phyloP scores from a whole-genome alignment of 2,888 invertebrate genomes.

The Salticus scenicus region DNA sequence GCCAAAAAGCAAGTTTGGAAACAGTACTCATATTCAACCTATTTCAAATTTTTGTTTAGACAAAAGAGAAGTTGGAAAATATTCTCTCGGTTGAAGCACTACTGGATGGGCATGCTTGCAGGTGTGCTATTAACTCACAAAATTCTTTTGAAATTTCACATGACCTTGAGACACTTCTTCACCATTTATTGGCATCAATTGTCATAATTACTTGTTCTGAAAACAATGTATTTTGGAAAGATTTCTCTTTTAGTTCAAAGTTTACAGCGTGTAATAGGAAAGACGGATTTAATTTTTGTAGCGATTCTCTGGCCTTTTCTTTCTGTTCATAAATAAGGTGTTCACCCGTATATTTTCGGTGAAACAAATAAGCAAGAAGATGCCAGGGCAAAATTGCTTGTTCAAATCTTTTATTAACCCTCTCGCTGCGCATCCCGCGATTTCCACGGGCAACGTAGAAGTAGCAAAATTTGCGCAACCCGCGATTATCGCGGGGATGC shows the following conservation, averaged over 20 bases:
- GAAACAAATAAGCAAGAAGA: not conserved
- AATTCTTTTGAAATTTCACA: conserved; percentile 3
- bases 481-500: too few relatives aligned
- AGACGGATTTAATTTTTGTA: not conserved
- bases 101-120: not conserved
- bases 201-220: not conserved
- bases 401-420: not conserved
- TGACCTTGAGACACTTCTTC: not conserved
- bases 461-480: too few relatives aligned
- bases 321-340: not conserved
- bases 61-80: not conserved
- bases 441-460: too few relatives aligned
- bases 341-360: not conserved
- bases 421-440: not conserved
- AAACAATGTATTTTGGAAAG: not conserved
- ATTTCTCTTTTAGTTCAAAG: not conserved
- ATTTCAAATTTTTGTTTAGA: not conserved
- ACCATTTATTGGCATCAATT: not conserved
- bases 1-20: conserved; percentile 2
- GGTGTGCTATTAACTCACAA: not conserved
- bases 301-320: conserved; percentile 6
- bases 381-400: not conserved
- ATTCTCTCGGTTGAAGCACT: not conserved
- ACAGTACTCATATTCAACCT: not conserved
- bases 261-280: not conserved